These are phyloP conservation scores for Ennomos fuscantarius DNA, from an alignment of 2,888 invertebrate species.

Conservation along the genomic window DNA sequence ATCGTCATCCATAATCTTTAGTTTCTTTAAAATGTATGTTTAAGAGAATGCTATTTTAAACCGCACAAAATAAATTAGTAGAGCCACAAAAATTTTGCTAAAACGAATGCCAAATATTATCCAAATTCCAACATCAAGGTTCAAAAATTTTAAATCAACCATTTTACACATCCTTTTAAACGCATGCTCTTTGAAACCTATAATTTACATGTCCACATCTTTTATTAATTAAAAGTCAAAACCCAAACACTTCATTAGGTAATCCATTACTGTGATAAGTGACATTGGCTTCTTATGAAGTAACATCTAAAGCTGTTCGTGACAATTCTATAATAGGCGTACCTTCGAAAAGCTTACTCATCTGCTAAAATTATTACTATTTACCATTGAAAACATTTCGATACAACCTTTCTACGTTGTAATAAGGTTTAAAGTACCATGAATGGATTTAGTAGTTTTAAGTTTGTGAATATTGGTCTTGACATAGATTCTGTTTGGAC, in stretches of 20 bases:
- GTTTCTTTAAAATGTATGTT: too few species aligned
- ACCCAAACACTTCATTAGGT: slow-evolving; percentile 35
- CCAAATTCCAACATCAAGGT: slow-evolving; percentile 1
- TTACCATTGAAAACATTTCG: neutral
- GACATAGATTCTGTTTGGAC: slow-evolving; percentile 63
- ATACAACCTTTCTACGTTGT: neutral
- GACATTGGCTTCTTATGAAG: slow-evolving; percentile 39
- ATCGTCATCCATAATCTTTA: too few species aligned
- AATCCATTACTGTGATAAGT: slow-evolving; percentile 32
- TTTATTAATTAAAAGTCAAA: slow-evolving; percentile 28
- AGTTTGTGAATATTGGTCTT: slow-evolving; percentile 52
- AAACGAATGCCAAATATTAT: neutral
- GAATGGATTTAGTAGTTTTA: neutral
- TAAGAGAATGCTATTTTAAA: too few species aligned
- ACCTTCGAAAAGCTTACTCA: slow-evolving; percentile 46
- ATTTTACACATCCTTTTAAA: slow-evolving; percentile 31
- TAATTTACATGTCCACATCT: slow-evolving; percentile 16
- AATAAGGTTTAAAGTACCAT: slow-evolving; percentile 29
- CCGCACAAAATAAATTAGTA: too few species aligned
- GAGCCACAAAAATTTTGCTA: too few species aligned
- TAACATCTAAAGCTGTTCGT: slow-evolving; percentile 43
- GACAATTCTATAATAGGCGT: slow-evolving; percentile 56
- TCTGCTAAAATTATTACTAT: slow-evolving; percentile 28
- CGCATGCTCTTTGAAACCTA: slow-evolving; percentile 35
- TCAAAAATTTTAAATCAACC: neutral